A percentile compares a stretch with the other conserved stretches of the same genome.
phyloP scores from a whole-genome alignment of 2,888 invertebrate species.

The Campoplex nolae region DNA sequence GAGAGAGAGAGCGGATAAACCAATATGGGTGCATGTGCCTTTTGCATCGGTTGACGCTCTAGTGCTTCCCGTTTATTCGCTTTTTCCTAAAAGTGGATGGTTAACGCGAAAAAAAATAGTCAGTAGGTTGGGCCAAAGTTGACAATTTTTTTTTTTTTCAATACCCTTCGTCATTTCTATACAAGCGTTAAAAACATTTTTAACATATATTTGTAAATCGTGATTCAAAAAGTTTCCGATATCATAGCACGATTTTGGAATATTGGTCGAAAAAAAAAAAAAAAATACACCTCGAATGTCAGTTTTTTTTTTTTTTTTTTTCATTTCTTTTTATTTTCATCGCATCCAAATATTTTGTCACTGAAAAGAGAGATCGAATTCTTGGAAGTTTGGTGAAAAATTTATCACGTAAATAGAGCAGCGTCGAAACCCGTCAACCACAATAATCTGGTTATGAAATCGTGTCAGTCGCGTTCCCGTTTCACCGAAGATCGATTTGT shows the following conservation, averaged over 20 bases:
- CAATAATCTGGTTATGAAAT: neutral
- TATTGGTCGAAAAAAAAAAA: too few relatives aligned
- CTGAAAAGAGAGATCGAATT: too few relatives aligned
- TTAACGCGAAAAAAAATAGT: conserved; percentile 39
- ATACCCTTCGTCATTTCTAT: conserved; percentile 24
- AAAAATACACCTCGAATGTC: too few relatives aligned
- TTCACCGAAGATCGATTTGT: neutral
- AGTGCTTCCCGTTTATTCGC: conserved; percentile 35
- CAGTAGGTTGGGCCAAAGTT: conserved; percentile 17
- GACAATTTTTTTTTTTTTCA: conserved; percentile 41
- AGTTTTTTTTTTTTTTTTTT: too few relatives aligned
- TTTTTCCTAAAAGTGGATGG: conserved; percentile 51
- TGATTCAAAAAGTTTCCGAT: neutral
- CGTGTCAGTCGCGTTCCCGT: neutral
- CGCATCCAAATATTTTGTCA: too few relatives aligned
- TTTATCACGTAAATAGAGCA: neutral
- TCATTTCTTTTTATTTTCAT: neutral
- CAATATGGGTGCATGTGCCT: conserved; percentile 50
- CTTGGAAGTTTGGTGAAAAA: neutral
- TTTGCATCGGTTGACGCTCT: conserved; percentile 47
- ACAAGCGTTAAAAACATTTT: neutral
- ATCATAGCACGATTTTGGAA: too few relatives aligned
- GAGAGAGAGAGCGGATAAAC: conserved; percentile 60
- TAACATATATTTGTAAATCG: neutral
- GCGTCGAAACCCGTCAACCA: neutral